phyloP scores from a whole-genome alignment of 2,888 invertebrate species.

The Melieria crassipennis region DNA sequence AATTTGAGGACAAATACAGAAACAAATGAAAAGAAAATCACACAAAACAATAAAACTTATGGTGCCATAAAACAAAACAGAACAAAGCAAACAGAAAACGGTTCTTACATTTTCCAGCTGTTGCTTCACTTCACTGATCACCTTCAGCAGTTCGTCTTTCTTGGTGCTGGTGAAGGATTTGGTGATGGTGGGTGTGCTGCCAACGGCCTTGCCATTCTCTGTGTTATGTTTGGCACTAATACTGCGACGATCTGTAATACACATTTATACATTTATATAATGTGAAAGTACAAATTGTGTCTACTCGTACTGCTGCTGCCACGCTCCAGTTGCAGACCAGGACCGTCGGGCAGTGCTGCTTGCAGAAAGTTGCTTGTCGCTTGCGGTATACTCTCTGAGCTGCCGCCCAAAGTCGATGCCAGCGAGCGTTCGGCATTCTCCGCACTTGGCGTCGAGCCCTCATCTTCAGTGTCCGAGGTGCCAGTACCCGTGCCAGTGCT shows the following conservation, averaged over 20 bases:
- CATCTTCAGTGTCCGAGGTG: slow-evolving; percentile 81
- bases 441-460: slow-evolving; percentile 81
- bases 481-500: slow-evolving; percentile 71
- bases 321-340: slow-evolving; percentile 61
- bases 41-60: slow-evolving; percentile 36
- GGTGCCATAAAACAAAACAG: slow-evolving; percentile 20
- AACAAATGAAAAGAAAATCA: slow-evolving; percentile 44
- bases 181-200: slow-evolving; percentile 61
- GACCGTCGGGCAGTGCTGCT: slow-evolving; percentile 65
- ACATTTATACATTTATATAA: slow-evolving; percentile 5
- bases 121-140: slow-evolving; percentile 84
- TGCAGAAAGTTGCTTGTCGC: slow-evolving; percentile 62
- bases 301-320: slow-evolving; percentile 57
- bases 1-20: slow-evolving; percentile 44
- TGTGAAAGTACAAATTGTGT: slow-evolving; percentile 15
- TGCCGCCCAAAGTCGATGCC: slow-evolving; percentile 76
- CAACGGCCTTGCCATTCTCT: slow-evolving; percentile 57
- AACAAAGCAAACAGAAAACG: slow-evolving; percentile 30
- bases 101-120: slow-evolving; percentile 86
- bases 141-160: slow-evolving; percentile 80
- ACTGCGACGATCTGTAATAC: slow-evolving; percentile 68
- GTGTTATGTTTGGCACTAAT: slow-evolving; percentile 72
- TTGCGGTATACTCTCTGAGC: slow-evolving; percentile 71
- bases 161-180: slow-evolving; percentile 66
- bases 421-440: slow-evolving; percentile 79